Evolutionary conservation across 2,113 vertebrate species (phyloP).

Genomic region (Gopherus flavomarginatus): DNA sequence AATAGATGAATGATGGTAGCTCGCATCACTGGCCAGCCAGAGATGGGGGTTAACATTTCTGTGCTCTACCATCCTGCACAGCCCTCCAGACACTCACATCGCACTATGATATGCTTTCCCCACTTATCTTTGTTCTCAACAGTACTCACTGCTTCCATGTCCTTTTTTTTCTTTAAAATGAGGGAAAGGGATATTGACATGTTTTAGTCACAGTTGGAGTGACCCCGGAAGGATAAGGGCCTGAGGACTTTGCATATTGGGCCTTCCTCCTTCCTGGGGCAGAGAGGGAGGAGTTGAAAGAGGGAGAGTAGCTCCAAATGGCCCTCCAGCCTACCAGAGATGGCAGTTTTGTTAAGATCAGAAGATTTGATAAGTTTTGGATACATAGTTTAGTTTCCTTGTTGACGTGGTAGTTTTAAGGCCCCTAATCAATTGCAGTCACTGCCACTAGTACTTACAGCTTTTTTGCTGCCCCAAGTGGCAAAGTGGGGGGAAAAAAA

Average conservation of each 20-base stretch:
- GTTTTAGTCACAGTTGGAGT: fast-evolving
- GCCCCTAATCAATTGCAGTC: background rate
- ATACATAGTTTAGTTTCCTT: background rate
- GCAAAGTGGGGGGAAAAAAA: too few relatives aligned
- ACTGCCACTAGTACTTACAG: background rate
- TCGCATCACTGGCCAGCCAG: background rate
- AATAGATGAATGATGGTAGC: background rate
- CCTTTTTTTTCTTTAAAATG: background rate
- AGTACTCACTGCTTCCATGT: background rate
- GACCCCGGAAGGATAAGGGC: fast-evolving
- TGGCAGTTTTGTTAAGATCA: background rate
- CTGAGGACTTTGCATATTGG: fast-evolving
- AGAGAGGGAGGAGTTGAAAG: background rate
- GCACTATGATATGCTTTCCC: background rate
- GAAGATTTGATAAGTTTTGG: background rate
- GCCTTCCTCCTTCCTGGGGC: background rate
- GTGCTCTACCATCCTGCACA: background rate
- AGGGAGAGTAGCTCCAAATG: background rate
- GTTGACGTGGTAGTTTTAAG: background rate
- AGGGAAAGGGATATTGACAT: fast-evolving
- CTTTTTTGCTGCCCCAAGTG: too few relatives aligned
- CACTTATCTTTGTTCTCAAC: too few relatives aligned
- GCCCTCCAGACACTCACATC: background rate
- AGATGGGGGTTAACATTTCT: background rate
- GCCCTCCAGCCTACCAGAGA: background rate